Conservation (phyloP, 2,113 vertebrate genomes). For the Thunnus thynnus region DNA sequence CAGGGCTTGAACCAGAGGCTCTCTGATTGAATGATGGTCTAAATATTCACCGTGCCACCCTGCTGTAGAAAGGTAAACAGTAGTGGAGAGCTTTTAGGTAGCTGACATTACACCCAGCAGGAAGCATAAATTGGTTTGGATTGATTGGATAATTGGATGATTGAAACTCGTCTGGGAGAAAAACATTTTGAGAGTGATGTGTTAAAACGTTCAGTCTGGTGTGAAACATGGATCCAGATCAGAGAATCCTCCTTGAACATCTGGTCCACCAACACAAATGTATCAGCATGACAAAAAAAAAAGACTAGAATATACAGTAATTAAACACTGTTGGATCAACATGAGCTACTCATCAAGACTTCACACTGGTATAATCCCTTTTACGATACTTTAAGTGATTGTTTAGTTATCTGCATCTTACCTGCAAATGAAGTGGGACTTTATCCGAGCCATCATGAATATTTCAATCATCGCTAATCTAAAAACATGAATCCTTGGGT, state of each 20-base stretch:
- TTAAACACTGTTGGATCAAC: background rate
- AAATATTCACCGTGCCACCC: no score
- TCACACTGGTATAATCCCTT: background rate
- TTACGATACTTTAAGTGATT: background rate
- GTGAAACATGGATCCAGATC: background rate
- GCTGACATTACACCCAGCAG: background rate
- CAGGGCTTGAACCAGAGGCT: no score
- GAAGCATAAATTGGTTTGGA: background rate
- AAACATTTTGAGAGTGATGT: no score
- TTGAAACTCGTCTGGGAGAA: no score
- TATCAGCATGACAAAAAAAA: no score
- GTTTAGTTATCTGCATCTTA: slow-evolving; percentile 1
- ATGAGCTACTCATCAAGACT: background rate
- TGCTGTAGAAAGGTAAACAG: no score
- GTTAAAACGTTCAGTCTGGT: background rate
- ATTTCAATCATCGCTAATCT: slow-evolving; percentile 1
- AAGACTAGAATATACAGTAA: background rate
- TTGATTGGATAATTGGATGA: background rate
- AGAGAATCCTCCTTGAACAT: background rate
- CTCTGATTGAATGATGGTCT: no score
- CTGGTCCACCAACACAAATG: no score
- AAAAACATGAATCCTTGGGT: background rate
- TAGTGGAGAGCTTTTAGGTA: no score
- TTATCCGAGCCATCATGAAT: slow-evolving; percentile 3
- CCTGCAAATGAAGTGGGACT: slow-evolving; percentile 5